phyloP scores from a whole-genome alignment of 2,797 vertebrate genomes.

The Cuniculus paca region DNA sequence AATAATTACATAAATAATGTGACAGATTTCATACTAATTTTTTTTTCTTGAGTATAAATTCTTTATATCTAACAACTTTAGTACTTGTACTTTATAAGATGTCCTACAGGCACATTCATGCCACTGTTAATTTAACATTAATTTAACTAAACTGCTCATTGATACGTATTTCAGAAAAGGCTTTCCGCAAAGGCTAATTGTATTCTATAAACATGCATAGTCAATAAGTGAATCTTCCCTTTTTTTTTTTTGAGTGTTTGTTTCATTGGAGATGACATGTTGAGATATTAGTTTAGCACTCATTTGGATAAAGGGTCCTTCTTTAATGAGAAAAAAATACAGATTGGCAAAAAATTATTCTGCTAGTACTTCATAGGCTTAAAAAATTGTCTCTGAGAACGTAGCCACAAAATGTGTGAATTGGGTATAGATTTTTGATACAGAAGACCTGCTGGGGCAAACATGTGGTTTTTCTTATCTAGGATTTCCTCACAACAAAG shows the following conservation, averaged over 20 bases:
- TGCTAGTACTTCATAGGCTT: background rate
- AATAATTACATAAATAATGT: background rate
- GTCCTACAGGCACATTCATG: background rate
- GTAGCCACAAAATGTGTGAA: background rate
- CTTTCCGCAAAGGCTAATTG: background rate
- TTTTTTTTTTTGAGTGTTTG: background rate
- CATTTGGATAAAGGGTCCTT: background rate
- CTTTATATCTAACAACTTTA: background rate
- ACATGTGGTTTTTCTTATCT: background rate
- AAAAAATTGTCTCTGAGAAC: background rate
- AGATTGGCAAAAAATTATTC: background rate
- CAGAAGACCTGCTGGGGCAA: background rate
- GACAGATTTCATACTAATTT: background rate
- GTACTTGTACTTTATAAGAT: background rate
- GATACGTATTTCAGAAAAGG: background rate
- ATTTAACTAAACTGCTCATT: constrained; percentile 35
- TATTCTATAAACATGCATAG: background rate
- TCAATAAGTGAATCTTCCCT: background rate
- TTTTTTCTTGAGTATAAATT: constrained; percentile 31
- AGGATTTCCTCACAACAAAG: background rate
- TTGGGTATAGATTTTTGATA: background rate
- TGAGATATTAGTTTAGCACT: background rate
- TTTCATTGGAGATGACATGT: background rate
- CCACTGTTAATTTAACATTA: constrained; percentile 4
- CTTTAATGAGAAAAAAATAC: background rate